phyloP scores from a whole-genome alignment of 2,113 vertebrate genomes.

The Tachuris rubrigastra region DNA sequence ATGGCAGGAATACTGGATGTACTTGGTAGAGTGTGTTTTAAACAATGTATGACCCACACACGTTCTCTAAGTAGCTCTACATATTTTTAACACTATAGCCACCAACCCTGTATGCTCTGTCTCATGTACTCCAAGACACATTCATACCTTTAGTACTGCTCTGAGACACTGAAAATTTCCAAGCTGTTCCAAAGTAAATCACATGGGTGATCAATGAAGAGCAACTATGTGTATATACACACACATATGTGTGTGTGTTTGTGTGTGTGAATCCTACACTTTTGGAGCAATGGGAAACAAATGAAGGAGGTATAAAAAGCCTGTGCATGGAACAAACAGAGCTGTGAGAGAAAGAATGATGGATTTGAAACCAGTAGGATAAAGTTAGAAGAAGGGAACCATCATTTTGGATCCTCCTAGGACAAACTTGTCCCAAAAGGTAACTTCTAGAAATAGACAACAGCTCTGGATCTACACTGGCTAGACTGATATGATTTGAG shows the following conservation, averaged over 20 bases:
- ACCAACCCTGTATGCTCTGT: background rate
- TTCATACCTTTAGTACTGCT: background rate
- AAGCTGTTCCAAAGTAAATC: background rate
- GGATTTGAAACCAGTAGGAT: background rate
- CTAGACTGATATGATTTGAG: background rate
- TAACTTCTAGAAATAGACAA: background rate
- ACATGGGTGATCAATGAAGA: background rate
- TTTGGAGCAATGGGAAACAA: background rate
- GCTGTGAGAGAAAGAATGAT: background rate
- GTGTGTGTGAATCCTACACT: background rate
- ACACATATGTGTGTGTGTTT: no score
- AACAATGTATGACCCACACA: background rate
- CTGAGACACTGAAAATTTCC: background rate
- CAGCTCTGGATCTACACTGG: background rate
- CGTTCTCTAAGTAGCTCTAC: background rate
- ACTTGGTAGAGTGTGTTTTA: background rate
- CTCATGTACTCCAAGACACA: background rate
- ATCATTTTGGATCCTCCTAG: background rate
- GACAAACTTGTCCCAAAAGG: background rate
- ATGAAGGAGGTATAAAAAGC: background rate
- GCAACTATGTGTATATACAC: background rate
- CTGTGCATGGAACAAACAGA: background rate
- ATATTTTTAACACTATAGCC: background rate
- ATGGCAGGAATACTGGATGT: accelerated
- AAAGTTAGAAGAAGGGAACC: background rate